Conservation (phyloP, 1,140 invertebrate genomes). For the Metaphire vulgaris region DNA sequence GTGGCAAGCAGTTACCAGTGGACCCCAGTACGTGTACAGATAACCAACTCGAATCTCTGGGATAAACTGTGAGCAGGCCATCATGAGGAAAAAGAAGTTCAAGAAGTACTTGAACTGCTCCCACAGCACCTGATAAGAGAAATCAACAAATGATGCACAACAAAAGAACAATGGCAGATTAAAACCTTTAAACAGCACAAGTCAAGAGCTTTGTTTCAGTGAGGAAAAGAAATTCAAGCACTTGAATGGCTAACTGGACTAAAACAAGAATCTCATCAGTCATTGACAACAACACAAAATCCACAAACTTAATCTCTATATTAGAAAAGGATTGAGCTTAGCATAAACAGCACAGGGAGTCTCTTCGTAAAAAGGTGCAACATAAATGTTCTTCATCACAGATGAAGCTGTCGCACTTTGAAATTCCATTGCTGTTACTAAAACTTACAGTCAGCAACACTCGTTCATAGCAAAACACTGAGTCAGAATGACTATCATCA, state of each 20-base stretch:
- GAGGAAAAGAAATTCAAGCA: background rate
- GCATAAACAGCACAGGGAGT: too few species aligned
- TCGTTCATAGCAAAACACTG: too few species aligned
- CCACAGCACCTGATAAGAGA: slow-evolving; percentile 69
- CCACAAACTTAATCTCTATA: background rate
- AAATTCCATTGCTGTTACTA: too few species aligned
- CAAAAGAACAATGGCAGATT: background rate
- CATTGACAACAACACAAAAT: background rate
- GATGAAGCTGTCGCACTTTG: too few species aligned
- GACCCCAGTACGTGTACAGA: slow-evolving; percentile 98
- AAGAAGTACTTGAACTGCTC: slow-evolving; percentile 99
- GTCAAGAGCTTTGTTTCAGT: background rate
- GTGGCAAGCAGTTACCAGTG: slow-evolving; percentile 60
- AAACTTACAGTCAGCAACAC: too few species aligned
- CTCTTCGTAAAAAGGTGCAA: too few species aligned
- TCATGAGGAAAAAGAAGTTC: slow-evolving; percentile 95
- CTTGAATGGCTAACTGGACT: background rate
- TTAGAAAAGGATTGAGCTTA: too few species aligned
- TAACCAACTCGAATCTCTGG: slow-evolving; percentile 92
- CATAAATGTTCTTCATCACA: too few species aligned
- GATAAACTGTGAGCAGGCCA: slow-evolving; percentile 97
- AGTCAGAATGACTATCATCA: too few species aligned
- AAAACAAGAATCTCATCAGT: background rate
- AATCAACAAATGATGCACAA: slow-evolving; percentile 22
- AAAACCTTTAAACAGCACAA: background rate